These are phyloP conservation scores for Pollenia angustigena DNA, from an alignment of 2,888 invertebrate genomes.

Conservation along the genomic window DNA sequence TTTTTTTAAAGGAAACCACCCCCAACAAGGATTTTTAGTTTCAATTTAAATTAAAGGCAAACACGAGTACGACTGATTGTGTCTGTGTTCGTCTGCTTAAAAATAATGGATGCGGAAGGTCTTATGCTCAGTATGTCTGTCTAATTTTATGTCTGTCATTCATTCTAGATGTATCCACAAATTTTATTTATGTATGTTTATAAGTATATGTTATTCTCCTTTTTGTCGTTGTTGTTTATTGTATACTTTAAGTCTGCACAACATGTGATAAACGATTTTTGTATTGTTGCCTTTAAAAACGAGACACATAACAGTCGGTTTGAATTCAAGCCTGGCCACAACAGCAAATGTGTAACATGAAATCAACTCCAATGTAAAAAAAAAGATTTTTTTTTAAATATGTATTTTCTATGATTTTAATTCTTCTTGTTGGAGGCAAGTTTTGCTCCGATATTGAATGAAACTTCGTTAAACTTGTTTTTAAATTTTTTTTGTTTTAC, in stretches of 20 bases:
- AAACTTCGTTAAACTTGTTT: conserved; percentile 53
- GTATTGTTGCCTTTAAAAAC: conserved; percentile 17
- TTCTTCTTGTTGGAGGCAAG: conserved; percentile 27
- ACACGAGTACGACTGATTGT: conserved; percentile 21
- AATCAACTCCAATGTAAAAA: conserved; percentile 31
- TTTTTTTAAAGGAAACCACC: conserved; percentile 64
- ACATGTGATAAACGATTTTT: conserved; percentile 67
- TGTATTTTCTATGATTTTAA: not conserved
- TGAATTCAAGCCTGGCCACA: conserved; percentile 34
- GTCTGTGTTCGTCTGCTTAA: conserved; percentile 16
- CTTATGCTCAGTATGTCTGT: conserved; percentile 4
- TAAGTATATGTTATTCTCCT: conserved; percentile 13
- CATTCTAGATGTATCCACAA: conserved; percentile 26
- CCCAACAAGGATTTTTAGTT: conserved; percentile 64
- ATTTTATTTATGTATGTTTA: conserved; percentile 10
- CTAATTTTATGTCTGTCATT: not conserved
- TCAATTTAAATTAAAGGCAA: conserved; percentile 63
- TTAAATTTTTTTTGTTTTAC: not conserved
- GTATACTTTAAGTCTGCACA: conserved; percentile 62
- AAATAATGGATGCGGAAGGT: conserved; percentile 34
- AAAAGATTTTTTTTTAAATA: not conserved
- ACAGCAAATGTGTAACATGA: conserved; percentile 35
- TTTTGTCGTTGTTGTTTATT: conserved; percentile 39
- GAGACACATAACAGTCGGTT: conserved; percentile 2
- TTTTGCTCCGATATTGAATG: conserved; percentile 44